Base-by-base conservation (phyloP, 2,888 invertebrate species). In the Rotaria magnacalcarata region DNA sequence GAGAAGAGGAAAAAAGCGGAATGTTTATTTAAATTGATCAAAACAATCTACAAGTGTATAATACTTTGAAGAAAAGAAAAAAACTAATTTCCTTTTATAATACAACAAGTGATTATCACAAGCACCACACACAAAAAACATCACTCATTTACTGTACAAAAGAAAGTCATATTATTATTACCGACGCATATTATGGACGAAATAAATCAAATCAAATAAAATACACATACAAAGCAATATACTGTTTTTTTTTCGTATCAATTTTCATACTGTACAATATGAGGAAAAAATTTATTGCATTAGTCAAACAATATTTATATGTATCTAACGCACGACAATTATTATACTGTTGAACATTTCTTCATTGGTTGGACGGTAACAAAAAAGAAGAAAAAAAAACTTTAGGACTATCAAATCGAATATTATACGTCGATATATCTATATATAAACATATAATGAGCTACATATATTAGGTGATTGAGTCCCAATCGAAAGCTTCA, bases 401-500 rank as follows among this genome's bases (percentile, higher is more conserved):
- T 11, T 50, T 50, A 50, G 14, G 50, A 1, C 5, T 50, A 11
- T 1, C 16, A 34, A 60, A 14, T 11, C n/a, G 10, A 60, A 60
- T n/a, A 60, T 27, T 10, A 47, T 27, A 14, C n/a, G 60, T 14
- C 6, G 10, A 60, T 24, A 3, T 27, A 67, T 67, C 0, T 67
- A 24, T 56, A 24, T 24, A 24, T 21, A 56, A 24, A 24, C 8
- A 24, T 56, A 67, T 67, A 27, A 27, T 67, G 14, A 67, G 27
- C 11, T 34, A 67, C 11, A 67, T 14, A 34, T 6, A 47, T 47
- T 80, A 47, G 10, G 80, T 47, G n/a, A 80, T 80, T 80, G 80
- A 80, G n/a, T 80, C 80, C 80, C 80, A 80, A 47, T 80, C 43
- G n/a, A 80, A 80, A 14, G n/a, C 14, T n/a, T 80, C 80, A 0